Evolutionary conservation across 64 coral and sea anemone genomes (phyloP).

Genomic region (Montipora efflorescens): DNA sequence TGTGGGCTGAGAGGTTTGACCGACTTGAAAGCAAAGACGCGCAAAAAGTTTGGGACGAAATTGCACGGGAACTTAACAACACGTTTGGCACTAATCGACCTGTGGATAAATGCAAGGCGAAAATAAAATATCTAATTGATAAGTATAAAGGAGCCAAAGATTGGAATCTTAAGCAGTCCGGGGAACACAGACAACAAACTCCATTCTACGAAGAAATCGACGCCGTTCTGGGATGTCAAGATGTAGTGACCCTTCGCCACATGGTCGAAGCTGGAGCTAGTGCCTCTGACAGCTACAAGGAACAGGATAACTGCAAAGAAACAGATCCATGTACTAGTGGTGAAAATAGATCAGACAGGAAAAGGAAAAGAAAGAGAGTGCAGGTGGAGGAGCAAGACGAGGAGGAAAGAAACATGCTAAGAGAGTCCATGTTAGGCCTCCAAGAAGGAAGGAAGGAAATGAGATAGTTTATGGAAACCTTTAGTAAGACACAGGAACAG

Average conservation of each 20-base stretch:
- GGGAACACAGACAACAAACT: slow-evolving; percentile 2
- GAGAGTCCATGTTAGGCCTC: neutral
- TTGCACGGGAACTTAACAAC: neutral
- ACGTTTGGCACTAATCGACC: neutral
- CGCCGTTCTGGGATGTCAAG: neutral
- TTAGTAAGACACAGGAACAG: neutral
- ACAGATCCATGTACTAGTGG: slow-evolving; percentile 9
- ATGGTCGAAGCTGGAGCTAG: neutral
- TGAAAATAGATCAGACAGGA: neutral
- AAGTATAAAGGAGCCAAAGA: slow-evolving; percentile 45
- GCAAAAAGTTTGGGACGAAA: slow-evolving; percentile 19
- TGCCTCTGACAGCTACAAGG: neutral
- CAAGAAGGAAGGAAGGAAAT: slow-evolving; percentile 14
- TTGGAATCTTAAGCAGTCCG: slow-evolving; percentile 27
- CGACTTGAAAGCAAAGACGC: slow-evolving; percentile 17
- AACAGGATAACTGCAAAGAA: neutral
- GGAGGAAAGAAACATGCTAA: slow-evolving; percentile 10
- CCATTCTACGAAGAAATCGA: neutral
- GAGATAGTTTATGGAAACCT: slow-evolving; percentile 30
- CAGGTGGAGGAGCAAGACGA: slow-evolving; percentile 1
- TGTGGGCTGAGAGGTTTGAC: slow-evolving; percentile 27
- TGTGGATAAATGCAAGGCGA: neutral
- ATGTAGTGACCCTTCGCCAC: slow-evolving; percentile 9
- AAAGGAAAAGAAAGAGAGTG: neutral
- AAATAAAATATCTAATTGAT: slow-evolving; percentile 41